Evolutionary conservation across 1,140 invertebrate species (phyloP).

Genomic region (Pseudomyrmex dendroicus): DNA sequence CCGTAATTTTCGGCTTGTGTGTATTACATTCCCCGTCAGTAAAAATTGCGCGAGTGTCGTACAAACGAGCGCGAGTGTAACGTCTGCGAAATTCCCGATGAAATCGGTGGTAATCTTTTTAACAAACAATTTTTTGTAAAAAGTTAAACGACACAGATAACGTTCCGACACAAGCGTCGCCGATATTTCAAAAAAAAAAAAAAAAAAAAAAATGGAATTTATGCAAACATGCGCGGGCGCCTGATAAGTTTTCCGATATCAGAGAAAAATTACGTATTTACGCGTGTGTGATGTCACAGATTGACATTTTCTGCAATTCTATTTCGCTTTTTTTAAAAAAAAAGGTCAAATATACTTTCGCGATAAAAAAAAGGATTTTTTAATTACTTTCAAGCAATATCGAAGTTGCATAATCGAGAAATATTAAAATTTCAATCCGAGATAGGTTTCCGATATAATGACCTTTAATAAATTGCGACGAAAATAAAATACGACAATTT

Average conservation of each 20-base stretch:
- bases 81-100: neutral
- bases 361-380: neutral
- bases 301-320: neutral
- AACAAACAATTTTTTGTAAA: neutral
- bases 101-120: neutral
- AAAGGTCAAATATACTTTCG: neutral
- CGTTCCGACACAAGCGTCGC: neutral
- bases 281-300: neutral
- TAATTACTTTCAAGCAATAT: conserved; percentile 16
- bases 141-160: conserved; percentile 3
- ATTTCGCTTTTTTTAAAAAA: neutral
- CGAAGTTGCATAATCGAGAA: neutral
- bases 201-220: neutral
- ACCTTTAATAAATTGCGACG: conserved; percentile 16
- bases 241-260: conserved; percentile 21
- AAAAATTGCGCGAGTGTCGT: conserved; percentile 15
- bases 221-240: neutral
- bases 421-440: conserved; percentile 33
- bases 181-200: neutral
- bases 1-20: conserved; percentile 64
- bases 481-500: conserved; percentile 13
- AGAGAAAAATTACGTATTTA: conserved; percentile 15
- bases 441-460: neutral
- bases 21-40: conserved; percentile 39
- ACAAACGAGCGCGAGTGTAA: conserved; percentile 23